Base-by-base conservation (phyloP, 1,140 invertebrate species). In the Choristoneura fumiferana region DNA sequence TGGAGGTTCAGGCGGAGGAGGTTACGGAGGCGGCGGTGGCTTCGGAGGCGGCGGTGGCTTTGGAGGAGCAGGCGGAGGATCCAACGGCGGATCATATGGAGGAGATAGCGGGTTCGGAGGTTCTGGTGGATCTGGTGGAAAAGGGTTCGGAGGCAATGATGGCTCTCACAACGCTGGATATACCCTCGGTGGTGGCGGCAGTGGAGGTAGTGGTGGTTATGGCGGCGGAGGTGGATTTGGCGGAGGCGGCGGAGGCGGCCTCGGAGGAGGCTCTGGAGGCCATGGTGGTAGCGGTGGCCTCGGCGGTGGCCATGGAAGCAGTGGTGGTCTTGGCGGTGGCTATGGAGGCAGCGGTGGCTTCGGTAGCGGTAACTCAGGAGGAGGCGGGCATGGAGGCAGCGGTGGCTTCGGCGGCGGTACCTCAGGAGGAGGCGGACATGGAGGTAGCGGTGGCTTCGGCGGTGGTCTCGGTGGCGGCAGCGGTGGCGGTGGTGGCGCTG, bases 201-300 rank as follows among this genome's bases (percentile, higher is more conserved):
- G 60, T 18, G 38, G 58, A 13, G 60, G 58, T 12, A 39, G 40
- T 18, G 65, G 67, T 5, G 68, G 78, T 6, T 2, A 6, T 14
- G 60, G 64, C 36, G 65, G 65, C 1, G 49, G 62, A 15, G 52
- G 62, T 18, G 43, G 58, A 15, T 57, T 55, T 13, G 45, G 40
- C 15, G 67, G 69, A 8, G 67, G 78, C 5, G 54, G 36, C 22
- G 69, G 69, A 9, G 66, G 69, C 17, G 63, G 70, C 40, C 54
- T 36, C 2, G 71, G 67, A 8, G 57, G 55, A 8, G 65, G 66
- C 8, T 8, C n/a, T n/a, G n/a, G n/a, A n/a, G n/a, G n/a, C n/a
- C n/a, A n/a, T n/a, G n/a, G n/a, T n/a, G n/a, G n/a, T n/a, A n/a
- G n/a, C n/a, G n/a, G 38, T 14, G 65, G 67, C 33, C 40, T 34